These are phyloP conservation scores for Dipodomys ordii DNA, from an alignment of 2,113 vertebrate genomes.

Conservation along the genomic window DNA sequence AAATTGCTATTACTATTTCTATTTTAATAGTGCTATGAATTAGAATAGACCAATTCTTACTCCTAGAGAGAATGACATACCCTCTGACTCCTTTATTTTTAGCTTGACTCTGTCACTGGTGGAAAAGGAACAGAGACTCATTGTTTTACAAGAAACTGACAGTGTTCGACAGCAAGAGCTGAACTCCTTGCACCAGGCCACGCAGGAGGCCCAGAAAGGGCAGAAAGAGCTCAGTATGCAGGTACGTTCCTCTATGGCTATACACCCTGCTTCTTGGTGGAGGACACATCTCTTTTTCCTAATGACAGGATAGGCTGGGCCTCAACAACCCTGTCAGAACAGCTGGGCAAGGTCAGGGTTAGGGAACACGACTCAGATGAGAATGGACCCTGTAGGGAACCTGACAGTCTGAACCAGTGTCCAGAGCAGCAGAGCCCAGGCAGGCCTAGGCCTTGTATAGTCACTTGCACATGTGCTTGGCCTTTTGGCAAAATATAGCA, in stretches of 20 bases:
- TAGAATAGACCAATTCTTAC: not conserved
- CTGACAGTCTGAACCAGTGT: not conserved
- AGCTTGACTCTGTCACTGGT: slow-evolving; percentile 83
- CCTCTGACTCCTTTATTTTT: slow-evolving; percentile 42
- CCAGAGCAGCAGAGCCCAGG: not conserved
- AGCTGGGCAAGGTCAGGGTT: not conserved
- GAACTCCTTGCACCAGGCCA: slow-evolving; percentile 72
- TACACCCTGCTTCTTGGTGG: not conserved
- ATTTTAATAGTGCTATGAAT: not conserved
- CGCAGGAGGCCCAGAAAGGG: slow-evolving; percentile 79
- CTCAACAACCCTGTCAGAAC: not conserved
- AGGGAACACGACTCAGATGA: slow-evolving; percentile 7
- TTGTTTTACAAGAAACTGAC: slow-evolving; percentile 83
- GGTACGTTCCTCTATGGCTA: slow-evolving; percentile 62
- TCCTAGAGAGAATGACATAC: not conserved
- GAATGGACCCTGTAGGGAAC: not conserved
- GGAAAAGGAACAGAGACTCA: slow-evolving; percentile 84
- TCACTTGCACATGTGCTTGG: not conserved
- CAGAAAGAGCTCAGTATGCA: slow-evolving; percentile 79
- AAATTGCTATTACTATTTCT: not conserved
- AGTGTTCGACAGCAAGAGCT: slow-evolving; percentile 71
- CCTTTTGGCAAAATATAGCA: not conserved
- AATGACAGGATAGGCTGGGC: not conserved
- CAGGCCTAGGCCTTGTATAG: not conserved
- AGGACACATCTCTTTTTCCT: not conserved